These are phyloP conservation scores for Scolopax mira DNA, from an alignment of 2,113 vertebrate species.

Conservation along the genomic window DNA sequence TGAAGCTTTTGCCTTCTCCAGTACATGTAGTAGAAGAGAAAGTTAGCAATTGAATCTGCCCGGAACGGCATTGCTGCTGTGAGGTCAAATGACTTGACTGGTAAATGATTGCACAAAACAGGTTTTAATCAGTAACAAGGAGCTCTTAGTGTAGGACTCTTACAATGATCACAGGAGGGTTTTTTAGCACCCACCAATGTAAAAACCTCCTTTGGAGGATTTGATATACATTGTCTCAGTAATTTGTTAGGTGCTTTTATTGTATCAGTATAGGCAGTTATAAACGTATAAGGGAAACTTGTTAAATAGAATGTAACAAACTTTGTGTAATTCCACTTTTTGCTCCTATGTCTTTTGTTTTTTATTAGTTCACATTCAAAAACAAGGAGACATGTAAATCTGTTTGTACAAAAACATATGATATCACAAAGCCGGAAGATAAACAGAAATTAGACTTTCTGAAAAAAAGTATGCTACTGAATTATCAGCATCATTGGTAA, in stretches of 20 bases:
- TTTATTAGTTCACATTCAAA: slow-evolving; percentile 85
- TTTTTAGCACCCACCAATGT: neutral
- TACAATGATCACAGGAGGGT: neutral
- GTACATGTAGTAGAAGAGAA: neutral
- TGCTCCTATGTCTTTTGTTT: neutral
- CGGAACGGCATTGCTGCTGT: neutral
- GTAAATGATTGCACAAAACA: neutral
- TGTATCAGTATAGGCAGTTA: neutral
- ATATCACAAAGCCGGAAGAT: slow-evolving; percentile 75
- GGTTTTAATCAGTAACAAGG: neutral
- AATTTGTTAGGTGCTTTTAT: neutral
- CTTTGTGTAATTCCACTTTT: no score
- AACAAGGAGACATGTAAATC: slow-evolving; percentile 77
- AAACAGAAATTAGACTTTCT: slow-evolving; percentile 87
- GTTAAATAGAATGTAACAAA: no score
- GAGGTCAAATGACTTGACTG: neutral
- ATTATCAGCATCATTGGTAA: slow-evolving; percentile 96
- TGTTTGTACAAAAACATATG: slow-evolving; percentile 85
- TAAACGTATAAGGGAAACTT: neutral
- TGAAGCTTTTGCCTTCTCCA: neutral
- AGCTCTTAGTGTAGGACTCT: neutral
- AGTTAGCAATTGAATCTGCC: neutral
- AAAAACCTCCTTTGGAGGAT: neutral
- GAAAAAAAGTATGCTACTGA: slow-evolving; percentile 93
- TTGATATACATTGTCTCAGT: neutral